A percentile compares a stretch with the other conserved stretches of the same genome.
Evolutionary conservation across 2,888 invertebrate genomes (phyloP).

Genomic region (Deilephila porcellus): DNA sequence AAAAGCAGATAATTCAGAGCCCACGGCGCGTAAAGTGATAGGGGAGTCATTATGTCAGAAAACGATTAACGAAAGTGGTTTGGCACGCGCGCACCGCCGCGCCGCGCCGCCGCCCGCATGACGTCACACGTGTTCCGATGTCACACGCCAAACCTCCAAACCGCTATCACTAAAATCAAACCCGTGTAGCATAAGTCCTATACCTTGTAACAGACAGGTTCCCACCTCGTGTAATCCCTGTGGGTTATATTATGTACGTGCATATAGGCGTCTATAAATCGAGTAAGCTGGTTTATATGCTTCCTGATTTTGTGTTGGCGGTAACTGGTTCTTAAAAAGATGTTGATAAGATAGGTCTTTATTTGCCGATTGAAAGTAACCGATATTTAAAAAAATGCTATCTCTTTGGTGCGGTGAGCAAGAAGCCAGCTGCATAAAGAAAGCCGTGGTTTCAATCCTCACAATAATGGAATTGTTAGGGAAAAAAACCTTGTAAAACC

Average conservation of each 20-base stretch:
- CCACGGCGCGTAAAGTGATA: slow-evolving; percentile 49
- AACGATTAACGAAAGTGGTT: slow-evolving; percentile 71
- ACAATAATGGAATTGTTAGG: too few species aligned
- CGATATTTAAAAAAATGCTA: too few species aligned
- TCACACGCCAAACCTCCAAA: slow-evolving; percentile 48
- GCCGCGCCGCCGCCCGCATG: slow-evolving; percentile 65
- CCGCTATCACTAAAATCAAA: slow-evolving; percentile 56
- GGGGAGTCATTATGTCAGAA: slow-evolving; percentile 66
- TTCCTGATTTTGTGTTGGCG: too few species aligned
- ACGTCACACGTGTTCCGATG: slow-evolving; percentile 56
- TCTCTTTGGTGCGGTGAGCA: too few species aligned
- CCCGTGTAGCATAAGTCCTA: slow-evolving; percentile 49
- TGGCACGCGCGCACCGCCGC: slow-evolving; percentile 65
- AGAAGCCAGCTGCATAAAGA: too few species aligned
- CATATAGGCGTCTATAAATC: background rate
- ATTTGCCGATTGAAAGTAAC: too few species aligned
- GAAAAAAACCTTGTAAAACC: too few species aligned
- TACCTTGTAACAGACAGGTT: slow-evolving; percentile 38
- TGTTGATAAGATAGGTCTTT: too few species aligned
- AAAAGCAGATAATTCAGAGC: slow-evolving; percentile 16
- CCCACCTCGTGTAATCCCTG: slow-evolving; percentile 28
- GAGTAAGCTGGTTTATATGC: too few species aligned
- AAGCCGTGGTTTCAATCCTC: too few species aligned
- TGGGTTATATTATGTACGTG: slow-evolving; percentile 5
- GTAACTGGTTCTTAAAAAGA: too few species aligned